Percentiles rank a stretch among this genome's conserved stretches.
phyloP scores from a whole-genome alignment of 2,113 vertebrate species.

The Brachyhypopomus occidentalis region DNA sequence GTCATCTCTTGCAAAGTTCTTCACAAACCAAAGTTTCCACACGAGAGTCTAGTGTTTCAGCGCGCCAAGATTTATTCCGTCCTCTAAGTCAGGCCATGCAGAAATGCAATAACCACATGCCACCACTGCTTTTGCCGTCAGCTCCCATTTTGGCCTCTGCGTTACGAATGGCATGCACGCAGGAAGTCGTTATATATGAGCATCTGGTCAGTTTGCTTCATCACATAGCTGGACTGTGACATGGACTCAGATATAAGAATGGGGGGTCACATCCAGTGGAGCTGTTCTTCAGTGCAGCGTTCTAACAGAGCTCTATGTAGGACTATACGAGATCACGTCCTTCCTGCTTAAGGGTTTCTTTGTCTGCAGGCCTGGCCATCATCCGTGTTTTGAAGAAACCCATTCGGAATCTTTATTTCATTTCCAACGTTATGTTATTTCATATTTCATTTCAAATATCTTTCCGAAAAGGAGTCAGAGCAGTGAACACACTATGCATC shows the following conservation, averaged over 20 bases:
- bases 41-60: conserved; percentile 45
- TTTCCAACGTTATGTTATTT: no score
- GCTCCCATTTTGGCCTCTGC: conserved; percentile 33
- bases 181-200: neutral
- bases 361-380: neutral
- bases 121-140: conserved; percentile 25
- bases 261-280: neutral
- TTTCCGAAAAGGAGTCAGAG: neutral
- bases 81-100: conserved; percentile 25
- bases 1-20: conserved; percentile 24
- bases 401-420: neutral
- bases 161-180: conserved; percentile 1
- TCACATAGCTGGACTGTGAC: neutral
- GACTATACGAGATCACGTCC: neutral
- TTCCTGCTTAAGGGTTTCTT: conserved; percentile 9
- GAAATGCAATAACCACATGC: conserved; percentile 38
- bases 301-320: neutral
- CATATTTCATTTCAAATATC: no score
- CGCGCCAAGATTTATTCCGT: conserved; percentile 32
- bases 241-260: neutral
- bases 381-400: neutral
- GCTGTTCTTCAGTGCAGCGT: neutral
- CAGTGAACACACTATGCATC: neutral
- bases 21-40: conserved; percentile 37
- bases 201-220: conserved; percentile 4